Conservation (phyloP, 92 coral and sea anemone species). For the Anthopleura xanthogrammica region DNA sequence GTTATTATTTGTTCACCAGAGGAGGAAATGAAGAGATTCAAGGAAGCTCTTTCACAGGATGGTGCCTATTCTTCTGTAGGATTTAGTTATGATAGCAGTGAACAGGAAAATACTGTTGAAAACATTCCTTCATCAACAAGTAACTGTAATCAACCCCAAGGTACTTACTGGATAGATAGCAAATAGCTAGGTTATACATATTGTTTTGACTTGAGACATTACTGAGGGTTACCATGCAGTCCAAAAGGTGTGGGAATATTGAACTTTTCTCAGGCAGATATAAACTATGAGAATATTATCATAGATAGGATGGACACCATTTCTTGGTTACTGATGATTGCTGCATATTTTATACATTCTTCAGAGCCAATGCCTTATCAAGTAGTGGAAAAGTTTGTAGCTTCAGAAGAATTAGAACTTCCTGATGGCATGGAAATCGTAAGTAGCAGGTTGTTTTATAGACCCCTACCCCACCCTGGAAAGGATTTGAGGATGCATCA, state of each 20-base stretch:
- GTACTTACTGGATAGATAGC: too few species aligned
- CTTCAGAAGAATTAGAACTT: constrained; percentile 82
- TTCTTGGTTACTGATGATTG: neutral
- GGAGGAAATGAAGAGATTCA: constrained; percentile 92
- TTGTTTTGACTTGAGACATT: too few species aligned
- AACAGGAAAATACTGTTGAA: constrained; percentile 10
- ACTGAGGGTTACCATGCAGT: too few species aligned
- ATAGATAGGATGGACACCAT: neutral
- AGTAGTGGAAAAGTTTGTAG: constrained; percentile 70
- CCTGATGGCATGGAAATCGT: constrained; percentile 93
- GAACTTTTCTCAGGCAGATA: too few species aligned
- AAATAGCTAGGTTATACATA: too few species aligned
- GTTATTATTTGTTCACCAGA: constrained; percentile 35
- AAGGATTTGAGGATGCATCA: too few species aligned
- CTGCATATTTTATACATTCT: neutral
- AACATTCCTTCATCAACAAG: neutral
- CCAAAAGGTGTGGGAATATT: too few species aligned
- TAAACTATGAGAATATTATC: too few species aligned
- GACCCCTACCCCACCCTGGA: neutral
- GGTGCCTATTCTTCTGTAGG: constrained; percentile 75
- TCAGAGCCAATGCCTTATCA: constrained; percentile 13
- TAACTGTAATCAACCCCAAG: neutral
- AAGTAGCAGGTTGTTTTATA: constrained; percentile 28
- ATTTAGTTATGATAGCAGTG: constrained; percentile 48
- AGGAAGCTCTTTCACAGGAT: constrained; percentile 71